phyloP scores from a whole-genome alignment of 2,113 vertebrate genomes.

The Cyanocitta stelleri region DNA sequence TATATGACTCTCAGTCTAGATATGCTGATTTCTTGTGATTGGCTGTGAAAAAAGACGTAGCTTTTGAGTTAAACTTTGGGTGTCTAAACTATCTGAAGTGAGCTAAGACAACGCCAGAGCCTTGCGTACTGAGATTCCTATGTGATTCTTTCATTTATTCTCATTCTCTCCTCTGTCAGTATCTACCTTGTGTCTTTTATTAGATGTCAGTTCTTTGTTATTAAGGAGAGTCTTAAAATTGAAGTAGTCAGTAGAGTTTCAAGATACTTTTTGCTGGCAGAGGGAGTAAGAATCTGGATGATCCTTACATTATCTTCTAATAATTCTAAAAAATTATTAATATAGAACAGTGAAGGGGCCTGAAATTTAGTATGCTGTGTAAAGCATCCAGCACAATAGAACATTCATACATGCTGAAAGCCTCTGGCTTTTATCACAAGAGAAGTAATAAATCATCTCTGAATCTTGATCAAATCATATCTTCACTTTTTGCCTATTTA shows the following conservation, averaged over 20 bases:
- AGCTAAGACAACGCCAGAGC: neutral
- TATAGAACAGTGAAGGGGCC: neutral
- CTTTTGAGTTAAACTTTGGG: neutral
- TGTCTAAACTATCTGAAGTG: neutral
- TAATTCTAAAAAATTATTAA: neutral
- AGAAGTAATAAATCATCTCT: constrained; percentile 21
- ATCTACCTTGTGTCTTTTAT: neutral
- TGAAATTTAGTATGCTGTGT: neutral
- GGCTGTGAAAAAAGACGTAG: neutral
- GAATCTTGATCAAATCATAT: constrained; percentile 37
- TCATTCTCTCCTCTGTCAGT: neutral
- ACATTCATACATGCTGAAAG: neutral
- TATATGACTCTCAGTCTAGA: neutral
- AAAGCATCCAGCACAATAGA: neutral
- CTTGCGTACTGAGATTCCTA: neutral
- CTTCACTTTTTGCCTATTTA: constrained; percentile 25
- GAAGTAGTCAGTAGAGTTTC: neutral
- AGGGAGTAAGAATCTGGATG: neutral
- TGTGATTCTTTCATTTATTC: neutral
- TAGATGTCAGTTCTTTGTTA: neutral
- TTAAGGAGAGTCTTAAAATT: neutral
- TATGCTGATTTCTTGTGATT: neutral
- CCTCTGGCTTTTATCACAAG: constrained; percentile 9
- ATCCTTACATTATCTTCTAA: neutral
- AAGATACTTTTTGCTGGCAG: neutral